Evolutionary conservation across 2,888 invertebrate species (phyloP).

Genomic region (Zaprionus obscuricornis): DNA sequence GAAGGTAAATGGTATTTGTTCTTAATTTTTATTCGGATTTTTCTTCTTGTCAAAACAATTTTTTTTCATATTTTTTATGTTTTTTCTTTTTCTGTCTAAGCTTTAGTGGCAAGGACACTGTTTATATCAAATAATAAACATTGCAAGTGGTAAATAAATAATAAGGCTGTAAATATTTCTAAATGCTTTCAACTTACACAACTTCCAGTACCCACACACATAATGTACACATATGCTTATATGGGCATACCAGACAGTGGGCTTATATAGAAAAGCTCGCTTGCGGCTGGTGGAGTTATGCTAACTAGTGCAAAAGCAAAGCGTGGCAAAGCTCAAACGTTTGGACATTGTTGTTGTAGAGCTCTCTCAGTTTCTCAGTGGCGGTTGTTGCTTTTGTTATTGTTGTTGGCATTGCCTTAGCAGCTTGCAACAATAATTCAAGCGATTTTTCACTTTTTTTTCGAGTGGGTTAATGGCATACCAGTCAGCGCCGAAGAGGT

Average conservation of each 20-base stretch:
- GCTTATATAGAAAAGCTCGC: slow-evolving; percentile 28
- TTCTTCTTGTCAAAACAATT: no score
- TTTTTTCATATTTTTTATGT: no score
- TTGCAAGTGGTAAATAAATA: neutral
- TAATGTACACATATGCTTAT: neutral
- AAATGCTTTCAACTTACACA: slow-evolving; percentile 11
- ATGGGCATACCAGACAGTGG: no score
- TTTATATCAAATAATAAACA: slow-evolving; percentile 3
- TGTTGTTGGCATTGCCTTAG: slow-evolving; percentile 30
- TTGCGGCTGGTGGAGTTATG: slow-evolving; percentile 68
- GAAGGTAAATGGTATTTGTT: no score
- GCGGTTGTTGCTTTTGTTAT: slow-evolving; percentile 20
- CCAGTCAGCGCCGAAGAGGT: slow-evolving; percentile 7
- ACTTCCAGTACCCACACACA: slow-evolving; percentile 7
- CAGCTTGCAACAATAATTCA: slow-evolving; percentile 70
- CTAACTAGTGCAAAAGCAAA: slow-evolving; percentile 64
- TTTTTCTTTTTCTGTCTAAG: no score
- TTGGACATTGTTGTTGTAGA: slow-evolving; percentile 27
- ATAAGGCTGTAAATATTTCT: slow-evolving; percentile 41
- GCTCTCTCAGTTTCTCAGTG: slow-evolving; percentile 1
- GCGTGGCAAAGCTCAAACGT: slow-evolving; percentile 40
- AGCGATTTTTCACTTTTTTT: slow-evolving; percentile 69
- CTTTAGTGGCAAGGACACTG: slow-evolving; percentile 21
- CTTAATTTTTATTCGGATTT: no score
- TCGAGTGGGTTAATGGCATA: slow-evolving; percentile 64